These are phyloP conservation scores for Herpailurus yagouaroundi DNA, from an alignment of 2,113 vertebrate species.

Conservation along the genomic window DNA sequence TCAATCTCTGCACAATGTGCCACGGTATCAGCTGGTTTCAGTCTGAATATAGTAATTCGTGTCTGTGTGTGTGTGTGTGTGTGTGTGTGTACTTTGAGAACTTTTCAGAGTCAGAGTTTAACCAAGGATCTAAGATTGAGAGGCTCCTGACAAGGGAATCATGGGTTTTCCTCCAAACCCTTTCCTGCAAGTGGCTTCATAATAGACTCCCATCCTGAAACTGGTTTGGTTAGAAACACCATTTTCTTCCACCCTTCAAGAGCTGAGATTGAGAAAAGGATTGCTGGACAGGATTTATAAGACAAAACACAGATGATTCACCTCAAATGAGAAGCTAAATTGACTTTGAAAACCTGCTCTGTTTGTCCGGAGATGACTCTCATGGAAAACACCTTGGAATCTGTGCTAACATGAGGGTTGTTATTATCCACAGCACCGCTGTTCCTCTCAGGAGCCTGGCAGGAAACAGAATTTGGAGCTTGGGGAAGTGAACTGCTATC, in stretches of 20 bases:
- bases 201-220: neutral
- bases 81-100: neutral
- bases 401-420: neutral
- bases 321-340: constrained; percentile 40
- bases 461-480: neutral
- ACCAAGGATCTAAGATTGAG: neutral
- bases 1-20: constrained; percentile 15
- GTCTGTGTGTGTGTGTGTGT: neutral
- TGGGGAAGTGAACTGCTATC: neutral
- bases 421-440: neutral
- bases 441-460: neutral
- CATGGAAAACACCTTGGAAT: neutral
- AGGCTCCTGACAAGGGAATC: neutral
- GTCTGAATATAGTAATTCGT: neutral
- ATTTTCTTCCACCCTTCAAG: neutral
- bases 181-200: neutral
- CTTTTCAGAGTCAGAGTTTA: constrained; percentile 58
- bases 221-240: constrained; percentile 15
- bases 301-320: constrained; percentile 45
- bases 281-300: neutral
- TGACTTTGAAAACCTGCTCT: constrained; percentile 22
- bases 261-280: neutral
- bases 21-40: constrained; percentile 46
- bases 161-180: neutral
- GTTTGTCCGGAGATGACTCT: constrained; percentile 5